phyloP scores from a whole-genome alignment of 2,113 vertebrate species.

The cattle (Bos taurus) region ARS-UCD2.0 NC_037336.1:102207501-102208000 shows the following conservation, averaged over 20 bases:
- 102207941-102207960: fast-evolving
- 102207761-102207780: background rate
- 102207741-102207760: fast-evolving
- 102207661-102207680: fast-evolving
- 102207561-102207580: fast-evolving
- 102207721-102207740: background rate
- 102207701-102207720: background rate
- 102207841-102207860: fast-evolving
- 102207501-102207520: background rate
- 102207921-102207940: fast-evolving
- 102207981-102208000: fast-evolving
- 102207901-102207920: fast-evolving
- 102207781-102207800: background rate
- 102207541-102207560: background rate
- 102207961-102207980: fast-evolving
- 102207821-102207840: fast-evolving
- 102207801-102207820: background rate
- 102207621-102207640: no score
- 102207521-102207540: background rate
- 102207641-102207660: fast-evolving
- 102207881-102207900: fast-evolving
- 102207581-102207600: fast-evolving
- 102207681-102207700: fast-evolving
- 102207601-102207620: fast-evolving
- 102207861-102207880: background rate